Evolutionary conservation across 2,113 vertebrate genomes (phyloP), one percentile per base, ranked within the genome.

Genomic region (Heterotilapia buettikoferi): DNA sequence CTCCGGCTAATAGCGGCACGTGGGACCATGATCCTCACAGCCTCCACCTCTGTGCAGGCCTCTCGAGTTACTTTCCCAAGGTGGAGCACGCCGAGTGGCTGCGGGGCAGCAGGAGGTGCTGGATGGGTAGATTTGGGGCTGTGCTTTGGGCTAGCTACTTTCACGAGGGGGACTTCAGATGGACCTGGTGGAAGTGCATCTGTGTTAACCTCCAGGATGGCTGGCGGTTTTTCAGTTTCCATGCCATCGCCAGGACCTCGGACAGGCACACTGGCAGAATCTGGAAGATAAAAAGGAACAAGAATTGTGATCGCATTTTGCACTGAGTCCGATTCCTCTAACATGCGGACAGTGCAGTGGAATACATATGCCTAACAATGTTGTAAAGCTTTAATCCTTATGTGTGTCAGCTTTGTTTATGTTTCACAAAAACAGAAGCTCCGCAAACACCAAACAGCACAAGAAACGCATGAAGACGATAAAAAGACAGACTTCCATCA

Each of bases 241-340:
- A 99, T 99, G 93, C 99, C 99, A 97, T 99, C 99, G 16, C 98
- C 99, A 40, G 98, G 94, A 40, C 98, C 97, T 92, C 99, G 96
- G 50, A 99, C 33, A 3, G 97, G 97, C 84, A 97, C 95, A 1
- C 88, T 85, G 84, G 94, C 89, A 50, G 94, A 92, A 89, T 12
- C 94, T 93, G 56, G 40, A 86, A 45, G 12, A 80, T 68, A 9
- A n/a, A 56, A 31, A 68, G 14, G 53, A 36, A 50, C 18, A 85
- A 61, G n/a, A 9, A 18, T 4, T 2, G 38, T 4, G 19, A 45
- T 84, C 52, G 56, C 12, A 63, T 12, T 18, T 18, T 73, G 12
- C 31, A 1, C 63, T 40, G 29, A 50, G 40, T 76, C 71, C 16
- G 2, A 50, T 19, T 76, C 71, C 71, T 19, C 4, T 50, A 76